Evolutionary conservation across 2,797 vertebrate genomes (phyloP), one percentile per base, ranked within the genome.

Genomic region (Xenentodon cancila): DNA sequence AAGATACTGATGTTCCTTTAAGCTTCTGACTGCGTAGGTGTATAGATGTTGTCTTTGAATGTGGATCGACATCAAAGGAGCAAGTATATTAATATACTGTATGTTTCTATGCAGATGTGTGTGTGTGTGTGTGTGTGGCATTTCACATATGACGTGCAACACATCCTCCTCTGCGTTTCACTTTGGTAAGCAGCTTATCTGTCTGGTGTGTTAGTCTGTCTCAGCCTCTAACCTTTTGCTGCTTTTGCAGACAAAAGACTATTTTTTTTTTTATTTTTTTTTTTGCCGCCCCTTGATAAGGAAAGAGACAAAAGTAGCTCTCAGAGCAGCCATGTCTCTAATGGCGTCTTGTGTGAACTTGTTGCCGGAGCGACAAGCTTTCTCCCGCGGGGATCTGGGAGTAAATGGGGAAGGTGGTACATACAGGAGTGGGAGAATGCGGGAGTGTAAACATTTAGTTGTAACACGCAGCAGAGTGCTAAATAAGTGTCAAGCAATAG

Each of bases 111-210:
- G 46, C 59, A 58, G 64, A 49, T 59, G 54, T 50, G 48, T 54
- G 49, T 44, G 53, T 54, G 70, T 77, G 47, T 63, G n/a, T 52
- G 48, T 65, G 59, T 71, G 68, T 73, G 80, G 68, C 69, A 73
- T 89, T 90, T 80, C 80, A 85, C 74, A 73, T 84, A 69, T 78
- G 75, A 85, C 73, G 77, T 68, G 76, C 82, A 86, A 86, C 88
- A 79, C 77, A 88, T 86, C 79, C 80, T 88, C 75, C 78, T 82
- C 58, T n/a, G 73, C 83, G 74, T 92, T 92, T 90, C 90, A 91
- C 84, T 89, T 88, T 78, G 67, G 73, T 90, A 92, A 92, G 88
- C 89, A 82, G 90, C 88, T 91, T 88, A 85, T 78, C 88, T 81
- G 81, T 91, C 88, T 85, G 84, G 30, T 58, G 71, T 59, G 77